These are phyloP conservation scores for Hycleus cichorii DNA, from an alignment of 1,140 invertebrate genomes.

Conservation along the genomic window DNA sequence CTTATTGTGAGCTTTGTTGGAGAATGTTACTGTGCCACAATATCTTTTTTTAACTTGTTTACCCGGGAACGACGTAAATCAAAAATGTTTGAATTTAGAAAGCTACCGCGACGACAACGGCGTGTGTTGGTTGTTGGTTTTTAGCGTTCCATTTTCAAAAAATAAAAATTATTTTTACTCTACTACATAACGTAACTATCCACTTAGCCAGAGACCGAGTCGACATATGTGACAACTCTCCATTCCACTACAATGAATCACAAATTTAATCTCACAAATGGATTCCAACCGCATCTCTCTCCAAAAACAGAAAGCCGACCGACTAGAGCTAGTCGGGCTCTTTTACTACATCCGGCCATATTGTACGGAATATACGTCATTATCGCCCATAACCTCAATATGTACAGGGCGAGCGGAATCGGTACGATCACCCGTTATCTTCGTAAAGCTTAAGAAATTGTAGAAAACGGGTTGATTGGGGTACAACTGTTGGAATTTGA, in stretches of 20 bases:
- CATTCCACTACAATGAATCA: slow-evolving; percentile 47
- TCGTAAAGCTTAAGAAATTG: too few species aligned
- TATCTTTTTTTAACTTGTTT: too few species aligned
- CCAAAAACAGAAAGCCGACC: background rate
- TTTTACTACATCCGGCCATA: slow-evolving; percentile 4
- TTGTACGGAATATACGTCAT: too few species aligned
- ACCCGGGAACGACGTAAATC: slow-evolving; percentile 4
- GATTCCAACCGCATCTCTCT: slow-evolving; percentile 40
- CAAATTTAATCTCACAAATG: slow-evolving; percentile 48
- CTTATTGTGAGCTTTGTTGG: too few species aligned
- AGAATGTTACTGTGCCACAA: too few species aligned
- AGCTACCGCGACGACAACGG: too few species aligned
- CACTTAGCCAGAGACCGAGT: slow-evolving; percentile 42
- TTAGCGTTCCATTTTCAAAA: slow-evolving; percentile 9
- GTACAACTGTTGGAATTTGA: background rate
- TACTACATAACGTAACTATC: slow-evolving; percentile 39
- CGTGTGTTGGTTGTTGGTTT: slow-evolving; percentile 28
- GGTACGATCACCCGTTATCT: too few species aligned
- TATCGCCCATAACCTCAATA: too few species aligned
- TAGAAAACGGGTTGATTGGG: too few species aligned
- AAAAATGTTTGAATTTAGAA: slow-evolving; percentile 21
- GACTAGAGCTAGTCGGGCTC: slow-evolving; percentile 1
- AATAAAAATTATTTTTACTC: slow-evolving; percentile 31
- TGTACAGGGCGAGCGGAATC: too few species aligned
- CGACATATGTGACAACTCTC: slow-evolving; percentile 49